phyloP scores from a whole-genome alignment of 2,113 vertebrate genomes.

The Anarrhichthys ocellatus region DNA sequence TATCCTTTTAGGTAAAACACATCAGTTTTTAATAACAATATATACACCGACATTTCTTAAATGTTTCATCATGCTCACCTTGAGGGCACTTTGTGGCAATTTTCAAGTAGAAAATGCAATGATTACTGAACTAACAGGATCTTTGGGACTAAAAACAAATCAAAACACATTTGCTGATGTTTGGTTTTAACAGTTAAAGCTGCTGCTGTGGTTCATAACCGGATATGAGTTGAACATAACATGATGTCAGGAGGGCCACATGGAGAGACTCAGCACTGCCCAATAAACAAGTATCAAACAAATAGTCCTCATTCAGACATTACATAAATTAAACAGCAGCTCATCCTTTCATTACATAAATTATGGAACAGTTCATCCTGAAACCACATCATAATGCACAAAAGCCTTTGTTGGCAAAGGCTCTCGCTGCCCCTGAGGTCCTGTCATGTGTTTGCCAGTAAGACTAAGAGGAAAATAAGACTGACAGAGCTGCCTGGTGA shows the following conservation, averaged over 20 bases:
- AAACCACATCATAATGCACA: constrained; percentile 70
- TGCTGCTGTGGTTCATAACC: constrained; percentile 21
- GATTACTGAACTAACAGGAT: background rate
- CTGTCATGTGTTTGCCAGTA: constrained; percentile 58
- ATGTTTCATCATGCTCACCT: background rate
- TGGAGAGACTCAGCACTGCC: constrained; percentile 34
- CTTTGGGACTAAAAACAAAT: background rate
- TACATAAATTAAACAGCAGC: constrained; percentile 78
- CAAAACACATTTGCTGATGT: constrained; percentile 4
- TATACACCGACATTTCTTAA: too few relatives aligned
- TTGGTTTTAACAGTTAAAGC: background rate
- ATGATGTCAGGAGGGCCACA: constrained; percentile 26
- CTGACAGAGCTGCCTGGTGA: constrained; percentile 53
- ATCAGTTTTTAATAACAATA: background rate
- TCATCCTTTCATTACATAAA: constrained; percentile 72
- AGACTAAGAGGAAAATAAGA: constrained; percentile 35
- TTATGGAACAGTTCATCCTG: constrained; percentile 67
- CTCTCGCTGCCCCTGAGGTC: constrained; percentile 43
- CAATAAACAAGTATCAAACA: constrained; percentile 37
- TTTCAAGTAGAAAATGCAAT: background rate
- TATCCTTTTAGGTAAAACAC: background rate
- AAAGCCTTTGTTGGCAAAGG: constrained; percentile 58
- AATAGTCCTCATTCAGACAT: constrained; percentile 50
- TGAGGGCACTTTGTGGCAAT: background rate
- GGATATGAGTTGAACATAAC: constrained; percentile 15